Evolutionary conservation across 2,888 invertebrate genomes (phyloP).

Genomic region (Nomada ruficornis): DNA sequence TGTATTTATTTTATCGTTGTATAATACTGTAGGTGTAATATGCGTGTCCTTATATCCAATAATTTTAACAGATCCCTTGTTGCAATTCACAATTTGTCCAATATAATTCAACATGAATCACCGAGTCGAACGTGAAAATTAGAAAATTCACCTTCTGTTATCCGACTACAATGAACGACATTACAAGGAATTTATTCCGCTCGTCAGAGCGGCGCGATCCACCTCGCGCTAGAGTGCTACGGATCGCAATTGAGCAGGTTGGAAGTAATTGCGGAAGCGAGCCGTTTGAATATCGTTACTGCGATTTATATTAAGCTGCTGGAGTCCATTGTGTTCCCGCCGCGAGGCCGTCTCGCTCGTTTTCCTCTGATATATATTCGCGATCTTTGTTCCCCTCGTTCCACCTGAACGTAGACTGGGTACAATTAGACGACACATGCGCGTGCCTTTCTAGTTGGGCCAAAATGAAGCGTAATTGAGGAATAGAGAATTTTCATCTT

Average conservation of each 20-base stretch:
- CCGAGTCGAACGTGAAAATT: slow-evolving; percentile 27
- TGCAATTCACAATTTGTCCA: slow-evolving; percentile 1
- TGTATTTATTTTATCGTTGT: too few species aligned
- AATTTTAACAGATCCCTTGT: neutral
- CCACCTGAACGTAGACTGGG: slow-evolving; percentile 15
- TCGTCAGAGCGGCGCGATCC: slow-evolving; percentile 32
- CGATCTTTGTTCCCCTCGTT: slow-evolving; percentile 36
- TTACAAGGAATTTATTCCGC: slow-evolving; percentile 50
- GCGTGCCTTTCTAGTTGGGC: too few species aligned
- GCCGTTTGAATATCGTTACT: slow-evolving; percentile 60
- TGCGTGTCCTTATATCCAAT: neutral
- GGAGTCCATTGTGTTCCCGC: slow-evolving; percentile 46
- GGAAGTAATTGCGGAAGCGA: slow-evolving; percentile 57
- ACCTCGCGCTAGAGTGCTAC: slow-evolving; percentile 13
- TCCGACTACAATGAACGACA: slow-evolving; percentile 45
- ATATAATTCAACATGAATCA: neutral
- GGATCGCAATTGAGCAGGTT: slow-evolving; percentile 53
- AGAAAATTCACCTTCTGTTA: slow-evolving; percentile 35
- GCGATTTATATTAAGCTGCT: slow-evolving; percentile 63
- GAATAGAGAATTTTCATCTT: too few species aligned
- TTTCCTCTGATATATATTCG: neutral
- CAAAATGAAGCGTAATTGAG: too few species aligned
- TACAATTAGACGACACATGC: slow-evolving; percentile 54
- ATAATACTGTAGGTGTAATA: too few species aligned
- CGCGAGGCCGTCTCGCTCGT: slow-evolving; percentile 30